Conservation (phyloP, 2,113 vertebrate genomes). For the Hyperoodon ampullatus region DNA sequence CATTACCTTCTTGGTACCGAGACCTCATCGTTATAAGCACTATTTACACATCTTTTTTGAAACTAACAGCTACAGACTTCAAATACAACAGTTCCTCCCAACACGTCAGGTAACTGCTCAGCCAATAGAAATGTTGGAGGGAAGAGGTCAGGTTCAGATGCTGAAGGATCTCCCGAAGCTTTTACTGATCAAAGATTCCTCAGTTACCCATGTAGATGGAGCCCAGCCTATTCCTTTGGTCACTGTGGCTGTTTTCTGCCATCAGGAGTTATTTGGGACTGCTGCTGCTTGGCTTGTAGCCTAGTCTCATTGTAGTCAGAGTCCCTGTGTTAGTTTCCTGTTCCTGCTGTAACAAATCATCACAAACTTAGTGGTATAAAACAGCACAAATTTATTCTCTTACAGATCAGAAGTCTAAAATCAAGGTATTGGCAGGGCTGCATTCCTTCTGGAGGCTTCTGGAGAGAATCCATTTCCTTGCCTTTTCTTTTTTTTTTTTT, state of each 20-base stretch:
- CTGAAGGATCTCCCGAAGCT: background rate
- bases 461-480: background rate
- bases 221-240: background rate
- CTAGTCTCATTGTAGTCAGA: background rate
- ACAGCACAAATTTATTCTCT: constrained; percentile 38
- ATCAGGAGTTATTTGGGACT: constrained; percentile 2
- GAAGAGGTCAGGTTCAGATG: background rate
- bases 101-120: constrained; percentile 7
- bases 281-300: background rate
- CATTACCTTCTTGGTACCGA: background rate
- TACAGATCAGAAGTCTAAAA: constrained; percentile 29
- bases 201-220: background rate
- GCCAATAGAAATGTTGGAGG: background rate
- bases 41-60: constrained; percentile 23
- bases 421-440: background rate
- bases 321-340: background rate
- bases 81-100: background rate
- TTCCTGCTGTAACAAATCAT: background rate
- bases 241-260: background rate
- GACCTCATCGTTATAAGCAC: background rate
- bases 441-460: background rate
- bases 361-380: background rate
- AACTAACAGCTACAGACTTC: constrained; percentile 13
- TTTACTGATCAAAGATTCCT: background rate
- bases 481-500: background rate